Conservation (phyloP, 2,888 invertebrate species). For the Erebia ligea region DNA sequence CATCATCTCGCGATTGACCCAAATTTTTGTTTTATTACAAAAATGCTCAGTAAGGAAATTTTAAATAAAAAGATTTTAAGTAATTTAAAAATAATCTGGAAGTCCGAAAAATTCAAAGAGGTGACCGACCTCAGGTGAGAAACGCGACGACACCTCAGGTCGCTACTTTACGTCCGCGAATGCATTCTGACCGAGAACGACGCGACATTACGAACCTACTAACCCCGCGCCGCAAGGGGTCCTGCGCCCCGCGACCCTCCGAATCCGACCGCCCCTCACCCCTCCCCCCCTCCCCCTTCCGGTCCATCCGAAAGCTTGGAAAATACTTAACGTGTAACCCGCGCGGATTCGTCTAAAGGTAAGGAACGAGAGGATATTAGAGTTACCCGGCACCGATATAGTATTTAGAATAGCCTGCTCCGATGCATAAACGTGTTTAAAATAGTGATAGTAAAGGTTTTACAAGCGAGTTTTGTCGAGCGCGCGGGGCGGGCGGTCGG, state of each 20-base stretch:
- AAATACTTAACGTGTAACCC: slow-evolving; percentile 76
- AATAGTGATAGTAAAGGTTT: slow-evolving; percentile 54
- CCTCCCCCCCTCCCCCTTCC: slow-evolving; percentile 65
- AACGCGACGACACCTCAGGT: slow-evolving; percentile 78
- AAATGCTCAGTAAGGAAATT: slow-evolving; percentile 27
- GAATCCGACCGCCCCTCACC: slow-evolving; percentile 68
- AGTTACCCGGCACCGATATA: slow-evolving; percentile 33
- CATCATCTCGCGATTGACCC: slow-evolving; percentile 70
- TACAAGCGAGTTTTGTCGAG: slow-evolving; percentile 56
- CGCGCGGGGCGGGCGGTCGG: slow-evolving; percentile 75
- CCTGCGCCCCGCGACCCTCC: slow-evolving; percentile 79
- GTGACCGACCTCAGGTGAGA: slow-evolving; percentile 76
- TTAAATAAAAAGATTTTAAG: slow-evolving; percentile 15
- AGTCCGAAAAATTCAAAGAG: slow-evolving; percentile 50
- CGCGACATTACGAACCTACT: slow-evolving; percentile 82
- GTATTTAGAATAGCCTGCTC: slow-evolving; percentile 45
- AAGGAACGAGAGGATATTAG: slow-evolving; percentile 35
- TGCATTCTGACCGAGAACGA: slow-evolving; percentile 81
- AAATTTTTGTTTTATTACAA: slow-evolving; percentile 54
- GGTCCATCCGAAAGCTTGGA: slow-evolving; percentile 79
- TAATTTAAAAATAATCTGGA: slow-evolving; percentile 17
- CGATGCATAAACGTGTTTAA: slow-evolving; percentile 55
- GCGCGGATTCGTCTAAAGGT: slow-evolving; percentile 58
- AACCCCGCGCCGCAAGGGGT: slow-evolving; percentile 81
- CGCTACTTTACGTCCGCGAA: slow-evolving; percentile 81